Evolutionary conservation across 2,797 vertebrate genomes (phyloP).

Genomic region (Sebastiscus tertius): DNA sequence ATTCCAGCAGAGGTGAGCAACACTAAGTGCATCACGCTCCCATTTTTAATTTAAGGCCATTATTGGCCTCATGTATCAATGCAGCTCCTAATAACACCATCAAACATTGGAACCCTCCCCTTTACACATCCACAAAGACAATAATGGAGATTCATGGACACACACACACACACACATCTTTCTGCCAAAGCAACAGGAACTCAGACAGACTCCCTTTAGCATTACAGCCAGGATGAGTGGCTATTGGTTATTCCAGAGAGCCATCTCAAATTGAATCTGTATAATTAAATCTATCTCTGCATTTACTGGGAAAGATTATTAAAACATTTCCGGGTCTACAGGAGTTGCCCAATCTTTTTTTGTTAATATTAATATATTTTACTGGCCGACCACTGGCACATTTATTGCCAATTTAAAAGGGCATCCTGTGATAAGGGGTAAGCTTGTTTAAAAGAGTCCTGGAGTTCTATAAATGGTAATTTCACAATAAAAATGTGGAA

Average conservation of each 20-base stretch:
- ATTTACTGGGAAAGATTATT: constrained; percentile 22
- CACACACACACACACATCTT: constrained; percentile 15
- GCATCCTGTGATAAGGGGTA: not conserved
- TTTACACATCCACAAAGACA: constrained; percentile 25
- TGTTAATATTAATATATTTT: constrained; percentile 8
- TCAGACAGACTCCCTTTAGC: constrained; percentile 8
- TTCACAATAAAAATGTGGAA: constrained; percentile 8
- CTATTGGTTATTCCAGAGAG: constrained; percentile 8
- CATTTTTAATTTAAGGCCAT: constrained; percentile 48
- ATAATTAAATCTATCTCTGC: constrained; percentile 36
- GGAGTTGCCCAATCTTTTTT: constrained; percentile 24
- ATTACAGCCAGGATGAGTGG: constrained; percentile 1
- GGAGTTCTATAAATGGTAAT: constrained; percentile 7
- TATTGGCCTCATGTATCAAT: constrained; percentile 45
- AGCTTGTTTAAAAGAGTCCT: constrained; percentile 2
- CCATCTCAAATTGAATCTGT: constrained; percentile 27
- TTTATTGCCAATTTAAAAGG: constrained; percentile 13
- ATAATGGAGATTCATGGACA: constrained; percentile 40
- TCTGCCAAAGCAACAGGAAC: constrained; percentile 41
- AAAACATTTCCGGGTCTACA: constrained; percentile 16
- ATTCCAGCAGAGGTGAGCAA: constrained; percentile 39
- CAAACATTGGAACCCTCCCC: constrained; percentile 31
- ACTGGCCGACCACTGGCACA: not conserved
- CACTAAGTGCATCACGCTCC: constrained; percentile 1
- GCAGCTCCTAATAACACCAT: constrained; percentile 40